Percentiles rank a stretch among this genome's conserved stretches.
Evolutionary conservation across 2,888 invertebrate species (phyloP).

Genomic region (Dinocampus coccinellae): DNA sequence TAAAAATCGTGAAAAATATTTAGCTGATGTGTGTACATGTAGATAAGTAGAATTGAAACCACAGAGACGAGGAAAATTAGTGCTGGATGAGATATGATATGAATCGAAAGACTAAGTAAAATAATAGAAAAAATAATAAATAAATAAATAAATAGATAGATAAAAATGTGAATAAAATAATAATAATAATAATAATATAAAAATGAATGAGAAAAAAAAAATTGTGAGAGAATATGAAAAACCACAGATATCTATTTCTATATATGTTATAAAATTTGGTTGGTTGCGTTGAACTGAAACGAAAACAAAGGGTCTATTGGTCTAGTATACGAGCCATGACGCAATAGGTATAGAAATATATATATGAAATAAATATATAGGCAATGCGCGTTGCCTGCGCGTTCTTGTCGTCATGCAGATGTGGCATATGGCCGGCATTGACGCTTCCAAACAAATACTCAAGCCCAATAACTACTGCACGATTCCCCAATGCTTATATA

Average conservation of each 20-base stretch:
- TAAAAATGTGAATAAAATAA: too few species aligned
- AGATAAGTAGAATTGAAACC: background rate
- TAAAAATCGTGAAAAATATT: background rate
- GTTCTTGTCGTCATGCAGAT: slow-evolving; percentile 15
- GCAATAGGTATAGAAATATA: slow-evolving; percentile 25
- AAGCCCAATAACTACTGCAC: background rate
- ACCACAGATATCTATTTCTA: too few species aligned
- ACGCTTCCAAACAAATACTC: slow-evolving; percentile 54
- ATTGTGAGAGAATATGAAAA: too few species aligned
- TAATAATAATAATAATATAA: too few species aligned
- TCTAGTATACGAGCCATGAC: slow-evolving; percentile 38
- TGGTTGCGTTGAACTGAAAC: slow-evolving; percentile 55
- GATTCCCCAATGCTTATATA: background rate
- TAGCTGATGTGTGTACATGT: background rate
- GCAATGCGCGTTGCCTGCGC: slow-evolving; percentile 1
- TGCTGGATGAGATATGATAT: background rate
- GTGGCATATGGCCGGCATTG: slow-evolving; percentile 59
- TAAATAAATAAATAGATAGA: too few species aligned
- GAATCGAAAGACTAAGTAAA: background rate
- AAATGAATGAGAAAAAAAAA: too few species aligned
- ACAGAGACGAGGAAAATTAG: background rate
- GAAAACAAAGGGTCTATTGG: slow-evolving; percentile 61
- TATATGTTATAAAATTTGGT: too few species aligned
- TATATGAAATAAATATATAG: background rate
- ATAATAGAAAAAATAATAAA: background rate